Evolutionary conservation across 2,888 invertebrate species (phyloP).

Genomic region (Brachyptera putata): DNA sequence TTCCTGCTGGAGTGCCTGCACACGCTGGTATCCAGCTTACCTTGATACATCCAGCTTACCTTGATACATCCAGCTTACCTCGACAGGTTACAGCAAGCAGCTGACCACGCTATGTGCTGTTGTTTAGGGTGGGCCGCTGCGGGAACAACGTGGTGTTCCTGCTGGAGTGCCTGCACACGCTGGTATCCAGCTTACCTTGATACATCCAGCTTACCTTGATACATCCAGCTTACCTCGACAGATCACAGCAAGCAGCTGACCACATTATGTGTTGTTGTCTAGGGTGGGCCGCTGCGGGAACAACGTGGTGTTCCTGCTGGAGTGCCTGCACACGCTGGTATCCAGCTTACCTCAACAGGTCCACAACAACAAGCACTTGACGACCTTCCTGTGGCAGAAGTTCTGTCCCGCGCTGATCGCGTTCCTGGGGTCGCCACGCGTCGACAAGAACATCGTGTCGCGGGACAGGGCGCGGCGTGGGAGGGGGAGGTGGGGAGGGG

Average conservation of each 20-base stretch:
- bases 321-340: constrained; percentile 80
- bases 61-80: no score
- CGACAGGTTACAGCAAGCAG: no score
- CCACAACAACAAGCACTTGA: constrained; percentile 79
- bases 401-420: constrained; percentile 87
- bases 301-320: constrained; percentile 73
- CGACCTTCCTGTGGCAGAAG: constrained; percentile 87
- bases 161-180: constrained; percentile 78
- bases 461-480: constrained; percentile 35
- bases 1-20: constrained; percentile 83
- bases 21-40: constrained; percentile 77
- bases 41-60: no score
- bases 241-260: neutral
- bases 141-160: constrained; percentile 70
- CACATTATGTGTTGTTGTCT: constrained; percentile 23
- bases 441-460: constrained; percentile 73
- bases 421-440: constrained; percentile 80
- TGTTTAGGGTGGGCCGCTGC: constrained; percentile 45
- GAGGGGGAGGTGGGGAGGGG: constrained; percentile 57
- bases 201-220: no score
- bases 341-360: constrained; percentile 79
- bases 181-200: constrained; percentile 78
- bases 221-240: no score
- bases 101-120: neutral
- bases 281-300: constrained; percentile 51